Percentiles rank a stretch among this genome's conserved stretches.
phyloP scores from a whole-genome alignment of 1,140 invertebrate species.

The Branchinecta lindahli region DNA sequence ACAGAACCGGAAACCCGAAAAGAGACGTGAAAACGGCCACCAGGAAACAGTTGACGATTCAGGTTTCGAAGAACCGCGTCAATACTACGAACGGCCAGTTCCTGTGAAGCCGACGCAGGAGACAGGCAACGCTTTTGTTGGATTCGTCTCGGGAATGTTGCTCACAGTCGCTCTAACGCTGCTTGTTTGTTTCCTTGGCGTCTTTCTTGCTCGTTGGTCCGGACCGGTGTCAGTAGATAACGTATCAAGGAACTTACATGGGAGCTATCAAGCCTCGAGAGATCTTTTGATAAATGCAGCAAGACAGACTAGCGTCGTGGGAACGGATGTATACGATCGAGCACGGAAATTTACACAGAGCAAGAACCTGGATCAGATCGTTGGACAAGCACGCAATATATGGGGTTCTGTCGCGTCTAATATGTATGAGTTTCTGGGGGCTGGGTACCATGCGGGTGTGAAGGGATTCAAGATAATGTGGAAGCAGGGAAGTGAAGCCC shows the following conservation, averaged over 20 bases:
- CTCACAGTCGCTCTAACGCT: background rate
- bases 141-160: background rate
- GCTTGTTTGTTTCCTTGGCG: background rate
- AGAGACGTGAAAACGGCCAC: background rate
- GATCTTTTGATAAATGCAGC: background rate
- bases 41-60: background rate
- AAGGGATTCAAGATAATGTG: background rate
- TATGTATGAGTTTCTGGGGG: background rate
- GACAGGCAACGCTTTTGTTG: background rate
- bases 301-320: background rate
- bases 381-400: background rate
- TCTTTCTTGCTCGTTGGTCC: background rate
- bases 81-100: background rate
- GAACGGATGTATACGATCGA: background rate
- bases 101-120: background rate
- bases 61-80: background rate
- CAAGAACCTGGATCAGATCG: background rate
- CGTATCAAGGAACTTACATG: background rate
- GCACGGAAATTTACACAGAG: background rate
- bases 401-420: background rate
- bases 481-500: constrained; percentile 3
- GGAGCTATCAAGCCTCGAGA: background rate
- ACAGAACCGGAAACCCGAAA: background rate
- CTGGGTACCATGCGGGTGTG: background rate
- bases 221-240: background rate